Conservation (phyloP, 1,140 invertebrate genomes). For the Amyelois transitella region DNA sequence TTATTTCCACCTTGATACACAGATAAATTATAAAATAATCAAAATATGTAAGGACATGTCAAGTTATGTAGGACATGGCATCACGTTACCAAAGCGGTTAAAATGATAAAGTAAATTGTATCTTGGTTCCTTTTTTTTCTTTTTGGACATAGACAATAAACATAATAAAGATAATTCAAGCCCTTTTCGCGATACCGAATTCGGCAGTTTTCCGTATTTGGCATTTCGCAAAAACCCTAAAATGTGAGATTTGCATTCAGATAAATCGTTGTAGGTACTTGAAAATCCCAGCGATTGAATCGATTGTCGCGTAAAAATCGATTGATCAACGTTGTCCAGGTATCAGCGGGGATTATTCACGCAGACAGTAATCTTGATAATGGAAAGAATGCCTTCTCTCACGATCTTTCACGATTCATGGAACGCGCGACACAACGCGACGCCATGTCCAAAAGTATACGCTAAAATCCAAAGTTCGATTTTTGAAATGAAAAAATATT, state of each 20-base stretch:
- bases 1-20: too few species aligned
- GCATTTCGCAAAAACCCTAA: constrained; percentile 1
- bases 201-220: neutral
- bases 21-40: too few species aligned
- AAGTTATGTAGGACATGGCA: too few species aligned
- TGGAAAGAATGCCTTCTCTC: constrained; percentile 10
- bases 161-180: neutral
- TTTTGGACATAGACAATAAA: too few species aligned
- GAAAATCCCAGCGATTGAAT: constrained; percentile 20
- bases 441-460: too few species aligned
- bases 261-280: constrained; percentile 13
- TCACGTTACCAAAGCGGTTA: too few species aligned
- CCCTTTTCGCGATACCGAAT: neutral
- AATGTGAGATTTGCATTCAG: constrained; percentile 9
- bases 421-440: constrained; percentile 4
- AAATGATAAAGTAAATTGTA: too few species aligned
- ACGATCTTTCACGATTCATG: neutral
- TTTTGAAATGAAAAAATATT: too few species aligned
- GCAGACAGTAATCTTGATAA: constrained; percentile 48
- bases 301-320: constrained; percentile 39
- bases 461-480: too few species aligned
- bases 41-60: too few species aligned
- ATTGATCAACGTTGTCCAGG: constrained; percentile 44
- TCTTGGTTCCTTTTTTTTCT: too few species aligned
- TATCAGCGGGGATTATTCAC: constrained; percentile 44